Evolutionary conservation across 2,888 invertebrate species (phyloP).

Genomic region (Ormyrus rosae): DNA sequence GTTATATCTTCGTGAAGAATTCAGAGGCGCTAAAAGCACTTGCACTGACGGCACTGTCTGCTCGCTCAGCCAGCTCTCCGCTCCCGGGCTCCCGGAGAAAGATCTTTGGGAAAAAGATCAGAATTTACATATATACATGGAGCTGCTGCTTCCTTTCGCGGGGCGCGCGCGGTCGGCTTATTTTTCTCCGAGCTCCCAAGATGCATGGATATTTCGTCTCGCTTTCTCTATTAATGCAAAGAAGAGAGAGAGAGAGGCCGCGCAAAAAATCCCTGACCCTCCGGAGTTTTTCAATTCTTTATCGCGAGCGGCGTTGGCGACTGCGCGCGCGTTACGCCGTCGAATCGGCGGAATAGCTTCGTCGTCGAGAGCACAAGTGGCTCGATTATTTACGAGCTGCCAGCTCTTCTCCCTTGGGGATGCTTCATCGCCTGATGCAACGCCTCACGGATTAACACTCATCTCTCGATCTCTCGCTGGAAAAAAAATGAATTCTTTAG

Average conservation of each 20-base stretch:
- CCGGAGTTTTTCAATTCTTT: conserved; percentile 28
- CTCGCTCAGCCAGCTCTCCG: conserved; percentile 3
- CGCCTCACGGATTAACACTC: conserved; percentile 62
- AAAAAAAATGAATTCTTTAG: neutral
- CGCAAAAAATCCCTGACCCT: neutral
- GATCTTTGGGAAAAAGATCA: conserved; percentile 40
- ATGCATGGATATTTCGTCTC: conserved; percentile 47
- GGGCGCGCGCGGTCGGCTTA: conserved; percentile 1
- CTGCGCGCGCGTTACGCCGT: neutral
- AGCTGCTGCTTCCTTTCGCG: neutral
- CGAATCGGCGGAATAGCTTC: conserved; percentile 15
- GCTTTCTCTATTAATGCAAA: conserved; percentile 27
- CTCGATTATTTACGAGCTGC: conserved; percentile 60
- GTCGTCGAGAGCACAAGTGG: conserved; percentile 51
- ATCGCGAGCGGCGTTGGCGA: conserved; percentile 16
- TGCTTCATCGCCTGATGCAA: conserved; percentile 61
- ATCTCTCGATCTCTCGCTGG: conserved; percentile 3
- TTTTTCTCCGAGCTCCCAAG: conserved; percentile 22
- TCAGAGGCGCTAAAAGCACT: conserved; percentile 63
- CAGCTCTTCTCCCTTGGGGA: conserved; percentile 57
- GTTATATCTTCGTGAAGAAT: conserved; percentile 64
- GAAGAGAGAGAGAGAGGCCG: no score
- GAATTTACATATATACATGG: conserved; percentile 42
- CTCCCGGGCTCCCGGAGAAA: neutral
- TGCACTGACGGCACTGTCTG: conserved; percentile 4